A percentile compares a stretch with the other conserved stretches of the same genome.
phyloP scores from a whole-genome alignment of 2,797 vertebrate species.

The Pampus argenteus region DNA sequence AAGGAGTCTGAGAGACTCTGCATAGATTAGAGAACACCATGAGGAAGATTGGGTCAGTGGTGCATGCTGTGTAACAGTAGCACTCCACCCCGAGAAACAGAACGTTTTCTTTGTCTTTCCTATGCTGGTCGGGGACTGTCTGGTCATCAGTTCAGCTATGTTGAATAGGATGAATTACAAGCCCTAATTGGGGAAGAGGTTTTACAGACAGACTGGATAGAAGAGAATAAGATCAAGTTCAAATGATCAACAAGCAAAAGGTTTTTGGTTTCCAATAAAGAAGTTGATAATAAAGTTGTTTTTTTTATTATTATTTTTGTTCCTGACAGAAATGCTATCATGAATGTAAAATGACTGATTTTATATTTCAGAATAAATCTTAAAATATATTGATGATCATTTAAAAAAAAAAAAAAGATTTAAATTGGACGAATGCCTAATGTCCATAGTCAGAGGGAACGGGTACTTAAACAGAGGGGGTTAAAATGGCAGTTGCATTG shows the following conservation, averaged over 20 bases:
- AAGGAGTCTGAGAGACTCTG: conserved; percentile 62
- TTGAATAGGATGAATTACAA: conserved; percentile 64
- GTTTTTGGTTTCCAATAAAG: conserved; percentile 33
- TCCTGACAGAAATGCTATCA: too few relatives aligned
- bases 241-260: conserved; percentile 36
- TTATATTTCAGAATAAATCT: not conserved
- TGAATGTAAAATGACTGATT: not conserved
- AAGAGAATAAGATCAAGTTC: conserved; percentile 41
- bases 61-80: conserved; percentile 65
- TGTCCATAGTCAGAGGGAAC: not conserved
- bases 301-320: too few relatives aligned
- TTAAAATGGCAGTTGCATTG: conserved; percentile 8
- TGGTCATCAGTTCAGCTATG: conserved; percentile 51
- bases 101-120: conserved; percentile 69
- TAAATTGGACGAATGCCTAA: too few relatives aligned
- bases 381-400: not conserved
- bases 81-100: conserved; percentile 51
- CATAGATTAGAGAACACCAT: conserved; percentile 56
- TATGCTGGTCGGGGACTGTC: conserved; percentile 48
- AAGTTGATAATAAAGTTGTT: too few relatives aligned
- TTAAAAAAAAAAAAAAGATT: not conserved
- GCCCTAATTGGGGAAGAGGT: conserved; percentile 57
- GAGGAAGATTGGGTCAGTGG: conserved; percentile 44
- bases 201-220: conserved; percentile 22
- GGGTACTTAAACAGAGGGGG: not conserved